phyloP scores from a whole-genome alignment of 2,888 invertebrate genomes.

The Hydrotaea cyrtoneurina region DNA sequence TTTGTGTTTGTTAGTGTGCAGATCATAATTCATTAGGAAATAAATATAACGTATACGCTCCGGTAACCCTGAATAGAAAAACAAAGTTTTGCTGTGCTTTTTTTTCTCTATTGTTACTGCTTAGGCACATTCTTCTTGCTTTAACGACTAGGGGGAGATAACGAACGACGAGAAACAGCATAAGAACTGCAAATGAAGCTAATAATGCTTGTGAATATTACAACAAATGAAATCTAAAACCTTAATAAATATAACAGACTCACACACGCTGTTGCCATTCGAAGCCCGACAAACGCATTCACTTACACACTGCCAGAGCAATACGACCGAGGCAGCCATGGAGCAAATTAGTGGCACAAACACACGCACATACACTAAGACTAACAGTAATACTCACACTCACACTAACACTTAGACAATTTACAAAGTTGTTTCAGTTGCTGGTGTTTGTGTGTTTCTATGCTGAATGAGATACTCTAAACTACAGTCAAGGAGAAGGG shows the following conservation, averaged over 20 bases:
- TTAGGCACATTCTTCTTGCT: neutral
- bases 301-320: neutral
- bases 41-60: slow-evolving; percentile 1
- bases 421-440: neutral
- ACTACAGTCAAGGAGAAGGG: slow-evolving; percentile 37
- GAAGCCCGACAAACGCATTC: neutral
- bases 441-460: neutral
- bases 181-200: slow-evolving; percentile 23
- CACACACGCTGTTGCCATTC: neutral
- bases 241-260: slow-evolving; percentile 30
- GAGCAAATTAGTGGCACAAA: neutral
- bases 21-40: neutral
- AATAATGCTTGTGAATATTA: slow-evolving; percentile 36
- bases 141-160: neutral
- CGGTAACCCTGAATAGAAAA: slow-evolving; percentile 22
- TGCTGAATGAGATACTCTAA: slow-evolving; percentile 43
- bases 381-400: neutral
- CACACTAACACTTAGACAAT: neutral
- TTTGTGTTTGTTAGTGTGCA: neutral
- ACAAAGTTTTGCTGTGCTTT: neutral
- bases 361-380: neutral
- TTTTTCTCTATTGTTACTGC: neutral
- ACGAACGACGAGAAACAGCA: neutral
- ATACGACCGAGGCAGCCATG: neutral
- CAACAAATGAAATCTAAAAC: slow-evolving; percentile 41